A percentile compares a stretch with the other conserved stretches of the same genome.
Conservation (phyloP, 2,888 invertebrate species). For the Lasioglossum lativentre region DNA sequence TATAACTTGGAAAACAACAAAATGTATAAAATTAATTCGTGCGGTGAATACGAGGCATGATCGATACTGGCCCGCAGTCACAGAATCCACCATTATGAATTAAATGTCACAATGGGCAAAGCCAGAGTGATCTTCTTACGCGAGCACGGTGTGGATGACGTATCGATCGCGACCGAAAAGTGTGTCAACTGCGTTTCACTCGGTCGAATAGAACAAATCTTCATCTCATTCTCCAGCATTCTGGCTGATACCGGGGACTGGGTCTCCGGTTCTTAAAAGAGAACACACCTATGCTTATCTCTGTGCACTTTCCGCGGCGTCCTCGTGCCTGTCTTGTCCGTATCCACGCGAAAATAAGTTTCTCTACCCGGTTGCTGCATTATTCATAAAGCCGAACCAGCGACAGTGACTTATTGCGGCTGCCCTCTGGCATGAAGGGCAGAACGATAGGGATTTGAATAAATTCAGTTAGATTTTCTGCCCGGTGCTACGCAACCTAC, state of each 20-base stretch:
- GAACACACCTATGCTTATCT: constrained; percentile 37
- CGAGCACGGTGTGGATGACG: constrained; percentile 36
- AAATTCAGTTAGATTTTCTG: constrained; percentile 70
- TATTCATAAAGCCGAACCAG: constrained; percentile 72
- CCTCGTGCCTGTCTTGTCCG: constrained; percentile 41
- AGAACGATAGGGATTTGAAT: constrained; percentile 77
- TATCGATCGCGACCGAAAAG: constrained; percentile 65
- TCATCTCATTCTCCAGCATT: constrained; percentile 28
- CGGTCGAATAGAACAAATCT: constrained; percentile 52
- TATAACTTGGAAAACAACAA: neutral
- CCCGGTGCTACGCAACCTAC: constrained; percentile 40
- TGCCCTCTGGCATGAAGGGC: constrained; percentile 57
- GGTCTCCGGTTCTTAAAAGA: constrained; percentile 1
- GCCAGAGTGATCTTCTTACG: constrained; percentile 65
- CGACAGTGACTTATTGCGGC: constrained; percentile 75
- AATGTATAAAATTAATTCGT: neutral
- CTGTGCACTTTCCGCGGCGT: constrained; percentile 7
- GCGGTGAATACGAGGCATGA: no score
- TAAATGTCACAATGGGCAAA: constrained; percentile 49
- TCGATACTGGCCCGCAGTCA: constrained; percentile 24
- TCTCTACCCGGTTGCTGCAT: constrained; percentile 64
- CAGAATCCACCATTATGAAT: constrained; percentile 62
- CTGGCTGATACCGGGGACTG: neutral
- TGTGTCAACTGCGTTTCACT: constrained; percentile 66
- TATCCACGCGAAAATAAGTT: constrained; percentile 45